These are phyloP conservation scores for Lasiommata megera DNA, from an alignment of 2,888 invertebrate species.

Conservation along the genomic window DNA sequence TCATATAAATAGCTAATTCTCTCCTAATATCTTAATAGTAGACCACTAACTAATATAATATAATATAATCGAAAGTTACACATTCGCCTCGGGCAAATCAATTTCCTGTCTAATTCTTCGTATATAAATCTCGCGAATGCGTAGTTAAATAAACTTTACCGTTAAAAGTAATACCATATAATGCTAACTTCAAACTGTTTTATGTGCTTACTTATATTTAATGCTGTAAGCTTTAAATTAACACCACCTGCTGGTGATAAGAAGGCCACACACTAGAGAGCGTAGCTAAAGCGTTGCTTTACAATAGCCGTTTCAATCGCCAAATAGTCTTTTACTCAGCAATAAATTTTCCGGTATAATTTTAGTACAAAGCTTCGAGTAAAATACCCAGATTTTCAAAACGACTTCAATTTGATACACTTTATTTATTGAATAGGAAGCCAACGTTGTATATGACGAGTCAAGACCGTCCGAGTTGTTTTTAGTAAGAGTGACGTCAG, in stretches of 20 bases:
- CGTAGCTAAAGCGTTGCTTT: constrained; percentile 1
- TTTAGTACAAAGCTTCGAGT: too few relatives aligned
- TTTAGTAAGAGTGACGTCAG: too few relatives aligned
- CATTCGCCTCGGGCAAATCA: constrained; percentile 23
- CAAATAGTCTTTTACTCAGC: too few relatives aligned
- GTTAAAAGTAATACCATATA: constrained; percentile 38
- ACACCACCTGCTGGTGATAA: constrained; percentile 48
- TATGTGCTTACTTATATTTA: constrained; percentile 51
- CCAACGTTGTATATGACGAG: too few relatives aligned
- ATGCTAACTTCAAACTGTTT: constrained; percentile 32
- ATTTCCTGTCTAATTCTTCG: constrained; percentile 21
- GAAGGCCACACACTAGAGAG: constrained; percentile 15
- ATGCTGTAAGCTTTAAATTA: constrained; percentile 57
- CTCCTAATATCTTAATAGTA: constrained; percentile 16
- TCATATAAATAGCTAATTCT: constrained; percentile 11
- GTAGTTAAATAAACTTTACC: constrained; percentile 25
- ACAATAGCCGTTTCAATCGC: too few relatives aligned
- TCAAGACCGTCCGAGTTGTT: too few relatives aligned
- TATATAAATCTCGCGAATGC: constrained; percentile 28
- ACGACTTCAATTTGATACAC: too few relatives aligned
- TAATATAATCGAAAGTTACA: constrained; percentile 16
- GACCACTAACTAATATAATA: constrained; percentile 6
- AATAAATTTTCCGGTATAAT: too few relatives aligned
- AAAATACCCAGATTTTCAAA: too few relatives aligned
- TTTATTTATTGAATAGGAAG: too few relatives aligned